Base-by-base conservation (phyloP, 2,888 invertebrate species). In the Drosophila robusta region DNA sequence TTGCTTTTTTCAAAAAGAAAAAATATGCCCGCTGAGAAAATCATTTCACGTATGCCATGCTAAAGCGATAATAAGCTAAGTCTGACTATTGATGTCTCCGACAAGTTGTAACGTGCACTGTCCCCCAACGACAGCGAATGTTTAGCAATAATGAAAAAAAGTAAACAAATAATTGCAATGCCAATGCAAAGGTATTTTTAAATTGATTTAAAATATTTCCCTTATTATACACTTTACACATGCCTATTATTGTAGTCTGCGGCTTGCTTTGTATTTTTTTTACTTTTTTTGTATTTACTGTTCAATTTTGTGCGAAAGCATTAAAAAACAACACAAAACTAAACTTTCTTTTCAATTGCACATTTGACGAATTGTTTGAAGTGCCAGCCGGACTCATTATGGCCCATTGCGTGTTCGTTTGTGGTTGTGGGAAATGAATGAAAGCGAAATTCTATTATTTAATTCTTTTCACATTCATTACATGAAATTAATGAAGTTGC, bases 371-470 rank as follows among this genome's bases (percentile, higher is more conserved):
- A 69, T 70, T 80, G 49, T 56, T 80, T 65, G n/a, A 67, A 65
- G 64, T 69, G 63, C 16, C 55, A 61, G 73, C 54, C 58, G 65
- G 46, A 66, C 64, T 64, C 46, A 70, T 81, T 82, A 81, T 54
- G 66, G 67, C 52, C 70, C 80, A 73, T 87, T 87, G 84, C 87
- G 79, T 81, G 85, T 66, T 68, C 24, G 32, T 26, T 7, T 39
- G 55, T 36, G 11, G 34, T 44, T 61, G 65, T 86, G 79, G 75
- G 75, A 76, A 86, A 64, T 57, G 70, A 90, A 90, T 74, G 90
- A 90, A 90, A 90, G 90, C 81, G 90, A 90, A 90, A 90, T 90
- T 90, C 84, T 90, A 88, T 90, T 90, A 90, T 90, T 90, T 88
- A 90, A 90, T 90, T 90, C 89, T 88, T 87, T 89, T 77, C 75